phyloP scores from a whole-genome alignment of 37 sponge, comb jelly and placozoan species.

The Trichoplax adhaerens region DNA sequence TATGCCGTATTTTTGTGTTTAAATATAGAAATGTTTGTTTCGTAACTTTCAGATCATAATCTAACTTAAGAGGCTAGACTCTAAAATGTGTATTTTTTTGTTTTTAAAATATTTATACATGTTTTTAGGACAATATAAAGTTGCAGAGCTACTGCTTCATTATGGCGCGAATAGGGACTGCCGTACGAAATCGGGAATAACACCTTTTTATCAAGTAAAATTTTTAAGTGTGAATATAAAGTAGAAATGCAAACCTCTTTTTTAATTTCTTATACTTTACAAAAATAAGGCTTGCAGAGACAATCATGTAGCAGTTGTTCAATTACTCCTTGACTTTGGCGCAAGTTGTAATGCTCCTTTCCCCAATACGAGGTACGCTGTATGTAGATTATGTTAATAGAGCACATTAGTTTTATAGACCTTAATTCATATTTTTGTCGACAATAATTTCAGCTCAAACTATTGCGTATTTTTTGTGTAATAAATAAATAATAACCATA shows the following conservation, averaged over 20 bases:
- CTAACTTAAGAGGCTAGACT: too few species aligned
- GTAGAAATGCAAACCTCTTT: neutral
- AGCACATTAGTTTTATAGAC: too few species aligned
- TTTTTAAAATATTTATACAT: too few species aligned
- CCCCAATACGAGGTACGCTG: constrained; percentile 73
- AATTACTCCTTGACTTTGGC: constrained; percentile 83
- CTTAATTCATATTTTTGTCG: too few species aligned
- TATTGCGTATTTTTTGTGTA: too few species aligned
- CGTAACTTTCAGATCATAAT: too few species aligned
- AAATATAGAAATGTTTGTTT: too few species aligned
- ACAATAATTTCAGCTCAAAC: too few species aligned
- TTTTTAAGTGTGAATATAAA: constrained; percentile 1
- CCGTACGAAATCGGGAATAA: constrained; percentile 95
- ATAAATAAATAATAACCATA: too few species aligned
- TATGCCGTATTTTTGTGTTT: neutral
- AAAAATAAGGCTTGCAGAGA: constrained; percentile 75
- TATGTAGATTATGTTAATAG: too few species aligned
- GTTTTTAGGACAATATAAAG: constrained; percentile 52
- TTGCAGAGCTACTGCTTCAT: constrained; percentile 70
- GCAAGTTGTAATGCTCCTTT: constrained; percentile 83
- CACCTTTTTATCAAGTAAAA: constrained; percentile 87
- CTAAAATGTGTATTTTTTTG: too few species aligned
- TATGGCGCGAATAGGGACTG: constrained; percentile 86
- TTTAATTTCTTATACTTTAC: neutral
- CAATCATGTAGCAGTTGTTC: constrained; percentile 91